These are phyloP conservation scores for Halcyon malimbica DNA, from an alignment of 2,113 vertebrate species.

Conservation along the genomic window DNA sequence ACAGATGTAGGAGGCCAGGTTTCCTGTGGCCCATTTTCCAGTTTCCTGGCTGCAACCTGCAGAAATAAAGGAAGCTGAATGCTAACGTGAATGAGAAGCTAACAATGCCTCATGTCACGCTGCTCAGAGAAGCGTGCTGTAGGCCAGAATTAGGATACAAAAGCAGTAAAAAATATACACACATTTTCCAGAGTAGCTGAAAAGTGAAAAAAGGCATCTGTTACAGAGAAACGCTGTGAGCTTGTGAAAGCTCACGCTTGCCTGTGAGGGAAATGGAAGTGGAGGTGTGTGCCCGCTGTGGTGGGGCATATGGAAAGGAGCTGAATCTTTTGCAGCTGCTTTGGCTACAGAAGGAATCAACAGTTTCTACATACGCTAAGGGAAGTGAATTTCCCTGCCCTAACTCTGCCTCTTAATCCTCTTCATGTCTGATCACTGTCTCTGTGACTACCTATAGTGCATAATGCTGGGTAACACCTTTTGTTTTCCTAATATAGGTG, in stretches of 20 bases:
- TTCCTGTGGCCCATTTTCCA: constrained; percentile 86
- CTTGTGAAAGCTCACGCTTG: not conserved
- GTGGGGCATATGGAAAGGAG: not conserved
- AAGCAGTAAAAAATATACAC: constrained; percentile 30
- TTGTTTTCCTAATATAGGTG: not conserved
- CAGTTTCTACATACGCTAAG: not conserved
- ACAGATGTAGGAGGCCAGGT: constrained; percentile 84
- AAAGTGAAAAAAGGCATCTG: not conserved
- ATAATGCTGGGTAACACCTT: not conserved
- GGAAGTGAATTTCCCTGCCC: constrained; percentile 29
- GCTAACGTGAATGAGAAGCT: constrained; percentile 67
- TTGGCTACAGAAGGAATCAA: not conserved
- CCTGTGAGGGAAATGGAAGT: not conserved
- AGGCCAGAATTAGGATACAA: constrained; percentile 5
- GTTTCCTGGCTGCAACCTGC: constrained; percentile 83
- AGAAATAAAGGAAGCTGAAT: constrained; percentile 76
- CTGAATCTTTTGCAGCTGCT: constrained; percentile 34
- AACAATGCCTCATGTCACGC: constrained; percentile 41
- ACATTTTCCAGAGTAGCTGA: not conserved
- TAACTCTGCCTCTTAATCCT: constrained; percentile 1
- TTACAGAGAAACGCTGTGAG: not conserved
- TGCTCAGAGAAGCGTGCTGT: not conserved
- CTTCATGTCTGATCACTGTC: not conserved
- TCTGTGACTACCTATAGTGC: not conserved
- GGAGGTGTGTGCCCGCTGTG: constrained; percentile 6